Base-by-base conservation (phyloP, 2,113 vertebrate genomes). In the Callorhinus ursinus region DNA sequence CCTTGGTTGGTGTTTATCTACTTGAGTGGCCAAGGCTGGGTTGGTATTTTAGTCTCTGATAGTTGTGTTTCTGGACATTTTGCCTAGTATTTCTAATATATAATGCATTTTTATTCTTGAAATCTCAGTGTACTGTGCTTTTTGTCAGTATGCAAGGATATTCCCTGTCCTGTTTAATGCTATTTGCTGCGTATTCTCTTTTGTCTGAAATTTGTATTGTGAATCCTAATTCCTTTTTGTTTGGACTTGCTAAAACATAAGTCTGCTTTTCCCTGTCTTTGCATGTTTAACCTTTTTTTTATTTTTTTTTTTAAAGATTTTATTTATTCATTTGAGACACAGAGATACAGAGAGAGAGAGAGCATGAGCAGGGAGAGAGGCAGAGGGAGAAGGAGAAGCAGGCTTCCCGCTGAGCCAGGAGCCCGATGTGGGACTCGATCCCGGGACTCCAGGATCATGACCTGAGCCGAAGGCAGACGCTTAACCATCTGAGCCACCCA, bases 271-370 rank as follows among this genome's bases (percentile, higher is more conserved):
- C 10, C 28, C 4, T 76, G 21, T 36, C 7, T 95, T 63, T 39
- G 31, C 57, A 7, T 46, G 77, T 94, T 97, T 42, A 28, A 28
- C 77, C 46, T 80, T 95, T 96, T 87, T n/a, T n/a, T n/a, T n/a
- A n/a, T n/a, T n/a, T n/a, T n/a, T n/a, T n/a, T n/a, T n/a, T n/a
- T n/a, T n/a, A n/a, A n/a, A n/a, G n/a, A n/a, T n/a, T n/a, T n/a
- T n/a, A n/a, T n/a, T n/a, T n/a, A n/a, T n/a, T n/a, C n/a, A n/a
- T n/a, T n/a, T n/a, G n/a, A n/a, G n/a, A n/a, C n/a, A n/a, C n/a
- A n/a, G n/a, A n/a, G n/a, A n/a, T n/a, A n/a, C n/a, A n/a, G n/a
- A n/a, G n/a, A n/a, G n/a, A n/a, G n/a, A n/a, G n/a, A n/a, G n/a
- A n/a, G n/a, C n/a, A n/a, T n/a, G n/a, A n/a, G n/a, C n/a, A n/a